These are phyloP conservation scores for Vireo griseus DNA, from an alignment of 2,797 vertebrate species.

Conservation along the genomic window DNA sequence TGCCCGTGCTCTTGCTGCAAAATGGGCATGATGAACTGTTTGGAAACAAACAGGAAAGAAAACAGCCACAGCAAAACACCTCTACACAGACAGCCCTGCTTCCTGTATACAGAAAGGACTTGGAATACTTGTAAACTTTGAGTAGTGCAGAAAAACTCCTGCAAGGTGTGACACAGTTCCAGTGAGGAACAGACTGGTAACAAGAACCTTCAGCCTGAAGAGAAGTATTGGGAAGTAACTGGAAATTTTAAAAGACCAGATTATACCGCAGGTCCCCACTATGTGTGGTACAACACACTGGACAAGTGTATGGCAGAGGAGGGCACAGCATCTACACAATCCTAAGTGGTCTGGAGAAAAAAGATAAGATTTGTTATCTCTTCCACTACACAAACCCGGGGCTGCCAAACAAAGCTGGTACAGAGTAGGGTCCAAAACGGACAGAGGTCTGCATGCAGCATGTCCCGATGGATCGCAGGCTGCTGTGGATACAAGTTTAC, in stretches of 20 bases:
- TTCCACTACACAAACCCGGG: background rate
- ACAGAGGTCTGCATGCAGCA: background rate
- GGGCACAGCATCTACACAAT: background rate
- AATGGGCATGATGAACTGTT: background rate
- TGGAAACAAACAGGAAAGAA: background rate
- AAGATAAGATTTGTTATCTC: background rate
- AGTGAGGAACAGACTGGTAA: background rate
- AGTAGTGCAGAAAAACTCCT: background rate
- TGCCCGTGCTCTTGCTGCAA: background rate
- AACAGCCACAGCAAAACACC: background rate
- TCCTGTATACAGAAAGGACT: background rate
- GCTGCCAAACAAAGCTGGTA: background rate
- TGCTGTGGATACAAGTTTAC: background rate
- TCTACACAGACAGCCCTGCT: background rate
- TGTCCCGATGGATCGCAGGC: rapidly evolving
- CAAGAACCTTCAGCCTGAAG: background rate
- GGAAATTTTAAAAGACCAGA: background rate
- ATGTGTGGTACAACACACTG: rapidly evolving
- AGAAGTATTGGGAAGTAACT: background rate
- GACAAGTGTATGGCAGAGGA: background rate
- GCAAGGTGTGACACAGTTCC: background rate
- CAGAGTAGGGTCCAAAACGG: background rate
- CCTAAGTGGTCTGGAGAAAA: background rate
- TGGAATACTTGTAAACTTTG: background rate
- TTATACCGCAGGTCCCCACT: rapidly evolving